Conservation (phyloP, 2,797 vertebrate genomes). For the Nannoperca obscura region DNA sequence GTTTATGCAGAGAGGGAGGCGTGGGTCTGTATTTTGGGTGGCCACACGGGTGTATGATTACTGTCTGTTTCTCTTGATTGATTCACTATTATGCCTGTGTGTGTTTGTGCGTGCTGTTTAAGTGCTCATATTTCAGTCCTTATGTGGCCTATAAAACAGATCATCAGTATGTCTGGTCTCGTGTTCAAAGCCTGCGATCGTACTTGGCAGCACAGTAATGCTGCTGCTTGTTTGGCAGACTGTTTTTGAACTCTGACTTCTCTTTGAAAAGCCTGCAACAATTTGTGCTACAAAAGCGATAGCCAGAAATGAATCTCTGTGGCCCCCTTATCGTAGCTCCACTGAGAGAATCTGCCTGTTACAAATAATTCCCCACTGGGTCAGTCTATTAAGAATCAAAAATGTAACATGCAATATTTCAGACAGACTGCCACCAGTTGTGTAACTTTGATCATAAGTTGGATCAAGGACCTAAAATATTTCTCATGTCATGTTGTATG, state of each 20-base stretch:
- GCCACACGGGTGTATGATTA: constrained; percentile 57
- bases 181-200: constrained; percentile 53
- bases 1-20: constrained; percentile 50
- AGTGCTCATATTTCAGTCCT: constrained; percentile 59
- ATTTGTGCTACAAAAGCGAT: constrained; percentile 59
- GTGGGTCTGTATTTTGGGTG: constrained; percentile 62
- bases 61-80: constrained; percentile 59
- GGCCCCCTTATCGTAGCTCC: constrained; percentile 37
- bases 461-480: neutral
- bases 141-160: constrained; percentile 47
- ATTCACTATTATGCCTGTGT: constrained; percentile 44
- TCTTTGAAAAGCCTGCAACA: constrained; percentile 57
- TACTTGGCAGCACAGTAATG: constrained; percentile 46
- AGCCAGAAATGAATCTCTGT: constrained; percentile 51
- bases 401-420: constrained; percentile 37
- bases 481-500: neutral
- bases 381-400: constrained; percentile 46
- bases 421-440: constrained; percentile 26
- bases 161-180: constrained; percentile 46
- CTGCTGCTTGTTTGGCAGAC: constrained; percentile 57
- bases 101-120: constrained; percentile 36
- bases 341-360: constrained; percentile 59
- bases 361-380: constrained; percentile 50
- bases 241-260: constrained; percentile 59
- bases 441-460: neutral